Conservation (phyloP, 2,888 invertebrate species). For the Acanthococcus lagerstroemiae region DNA sequence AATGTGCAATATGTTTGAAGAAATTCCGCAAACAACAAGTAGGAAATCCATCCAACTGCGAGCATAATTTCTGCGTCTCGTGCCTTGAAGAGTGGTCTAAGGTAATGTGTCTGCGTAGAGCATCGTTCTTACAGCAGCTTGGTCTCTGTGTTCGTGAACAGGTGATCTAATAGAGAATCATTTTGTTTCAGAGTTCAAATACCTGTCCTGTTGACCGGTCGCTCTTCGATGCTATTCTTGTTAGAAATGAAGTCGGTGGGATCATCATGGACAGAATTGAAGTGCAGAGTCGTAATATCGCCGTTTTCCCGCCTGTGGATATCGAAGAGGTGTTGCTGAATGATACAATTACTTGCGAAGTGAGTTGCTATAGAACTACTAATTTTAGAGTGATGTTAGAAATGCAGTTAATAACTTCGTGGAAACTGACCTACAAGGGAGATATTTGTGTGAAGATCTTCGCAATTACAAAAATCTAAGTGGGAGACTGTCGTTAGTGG, state of each 20-base stretch:
- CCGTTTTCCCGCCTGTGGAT: slow-evolving; percentile 11
- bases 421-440: too few species aligned
- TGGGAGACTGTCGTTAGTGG: too few species aligned
- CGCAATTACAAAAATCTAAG: too few species aligned
- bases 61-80: slow-evolving; percentile 78
- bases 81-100: slow-evolving; percentile 92
- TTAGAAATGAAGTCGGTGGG: slow-evolving; percentile 55
- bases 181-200: slow-evolving; percentile 58
- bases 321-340: slow-evolving; percentile 9
- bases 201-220: slow-evolving; percentile 89
- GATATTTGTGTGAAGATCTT: too few species aligned
- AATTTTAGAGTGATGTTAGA: too few species aligned
- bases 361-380: too few species aligned
- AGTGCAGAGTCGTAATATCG: slow-evolving; percentile 26
- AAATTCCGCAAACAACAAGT: slow-evolving; percentile 67
- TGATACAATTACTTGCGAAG: slow-evolving; percentile 51
- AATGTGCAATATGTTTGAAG: slow-evolving; percentile 82
- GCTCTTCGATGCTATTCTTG: slow-evolving; percentile 65
- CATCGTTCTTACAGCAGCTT: too few species aligned
- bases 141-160: neutral
- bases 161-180: neutral
- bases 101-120: slow-evolving; percentile 41
- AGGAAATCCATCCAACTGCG: slow-evolving; percentile 76
- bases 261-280: slow-evolving; percentile 41
- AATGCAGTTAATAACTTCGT: too few species aligned